These are phyloP conservation scores for Rhadina sibilatrix DNA, from an alignment of 2,113 vertebrate genomes.

Conservation along the genomic window DNA sequence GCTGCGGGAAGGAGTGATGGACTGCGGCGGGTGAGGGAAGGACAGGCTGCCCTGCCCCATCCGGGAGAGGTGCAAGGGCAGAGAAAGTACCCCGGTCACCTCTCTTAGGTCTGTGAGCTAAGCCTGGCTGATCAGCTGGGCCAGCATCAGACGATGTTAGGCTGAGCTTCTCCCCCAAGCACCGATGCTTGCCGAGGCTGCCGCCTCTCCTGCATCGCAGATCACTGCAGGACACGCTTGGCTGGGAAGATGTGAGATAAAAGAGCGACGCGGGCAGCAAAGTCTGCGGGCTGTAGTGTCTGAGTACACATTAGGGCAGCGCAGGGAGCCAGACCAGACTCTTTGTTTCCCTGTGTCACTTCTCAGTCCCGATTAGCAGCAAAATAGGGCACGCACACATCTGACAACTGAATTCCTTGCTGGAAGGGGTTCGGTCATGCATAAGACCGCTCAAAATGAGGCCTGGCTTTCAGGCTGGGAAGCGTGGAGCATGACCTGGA, in stretches of 20 bases:
- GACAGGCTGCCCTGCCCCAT: not conserved
- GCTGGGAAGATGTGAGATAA: not conserved
- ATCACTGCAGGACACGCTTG: not conserved
- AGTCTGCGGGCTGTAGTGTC: not conserved
- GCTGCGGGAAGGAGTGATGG: not conserved
- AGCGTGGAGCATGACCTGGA: not conserved
- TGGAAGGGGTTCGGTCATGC: slow-evolving; percentile 45
- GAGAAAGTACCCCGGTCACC: not conserved
- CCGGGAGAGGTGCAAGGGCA: not conserved
- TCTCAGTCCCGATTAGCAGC: slow-evolving; percentile 9
- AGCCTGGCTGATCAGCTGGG: not conserved
- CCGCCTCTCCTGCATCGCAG: rapidly evolving
- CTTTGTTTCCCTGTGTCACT: slow-evolving; percentile 3
- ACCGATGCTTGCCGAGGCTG: rapidly evolving
- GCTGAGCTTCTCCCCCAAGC: not conserved
- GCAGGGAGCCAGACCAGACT: not conserved
- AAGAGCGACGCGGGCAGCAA: not conserved
- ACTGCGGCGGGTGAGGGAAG: not conserved
- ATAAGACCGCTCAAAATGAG: slow-evolving; percentile 25
- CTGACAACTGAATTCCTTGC: slow-evolving; percentile 42
- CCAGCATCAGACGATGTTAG: rapidly evolving
- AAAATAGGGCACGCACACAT: slow-evolving; percentile 6
- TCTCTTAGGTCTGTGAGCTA: not conserved
- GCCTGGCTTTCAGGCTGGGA: slow-evolving; percentile 51
- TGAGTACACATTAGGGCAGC: not conserved